Evolutionary conservation across 2,888 invertebrate species (phyloP).

Genomic region (Siphlonurus alternatus): DNA sequence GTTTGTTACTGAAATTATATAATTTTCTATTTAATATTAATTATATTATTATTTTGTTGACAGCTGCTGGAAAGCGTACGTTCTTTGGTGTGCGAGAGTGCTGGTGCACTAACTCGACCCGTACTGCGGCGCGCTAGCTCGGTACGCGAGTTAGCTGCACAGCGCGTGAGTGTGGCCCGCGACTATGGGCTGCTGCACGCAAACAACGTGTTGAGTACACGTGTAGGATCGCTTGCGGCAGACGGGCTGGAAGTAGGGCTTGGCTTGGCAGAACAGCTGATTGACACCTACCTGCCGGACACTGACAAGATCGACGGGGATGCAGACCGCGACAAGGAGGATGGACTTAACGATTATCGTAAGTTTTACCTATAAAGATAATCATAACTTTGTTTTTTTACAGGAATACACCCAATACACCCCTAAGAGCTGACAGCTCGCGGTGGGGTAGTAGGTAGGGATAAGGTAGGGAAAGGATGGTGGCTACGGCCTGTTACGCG

Average conservation of each 20-base stretch:
- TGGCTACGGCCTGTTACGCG: too few relatives aligned
- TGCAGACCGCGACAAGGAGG: conserved; percentile 1
- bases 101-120: conserved; percentile 27
- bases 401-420: too few relatives aligned
- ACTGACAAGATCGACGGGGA: conserved; percentile 28
- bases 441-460: too few relatives aligned
- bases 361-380: conserved; percentile 18
- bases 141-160: conserved; percentile 47
- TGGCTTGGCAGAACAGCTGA: conserved; percentile 60
- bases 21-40: too few relatives aligned
- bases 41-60: too few relatives aligned
- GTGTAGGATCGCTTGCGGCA: conserved; percentile 55
- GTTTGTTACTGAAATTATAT: too few relatives aligned
- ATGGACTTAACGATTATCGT: conserved; percentile 39
- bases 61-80: neutral
- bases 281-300: conserved; percentile 66
- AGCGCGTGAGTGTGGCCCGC: neutral
- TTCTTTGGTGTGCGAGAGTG: neutral
- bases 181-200: conserved; percentile 20
- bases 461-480: too few relatives aligned
- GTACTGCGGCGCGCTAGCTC: conserved; percentile 66
- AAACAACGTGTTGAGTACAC: conserved; percentile 46
- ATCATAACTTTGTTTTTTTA: conserved; percentile 5
- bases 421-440: too few relatives aligned
- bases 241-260: conserved; percentile 58